Conservation (phyloP, 2,797 vertebrate genomes). For the Pogonophryne albipinna region DNA sequence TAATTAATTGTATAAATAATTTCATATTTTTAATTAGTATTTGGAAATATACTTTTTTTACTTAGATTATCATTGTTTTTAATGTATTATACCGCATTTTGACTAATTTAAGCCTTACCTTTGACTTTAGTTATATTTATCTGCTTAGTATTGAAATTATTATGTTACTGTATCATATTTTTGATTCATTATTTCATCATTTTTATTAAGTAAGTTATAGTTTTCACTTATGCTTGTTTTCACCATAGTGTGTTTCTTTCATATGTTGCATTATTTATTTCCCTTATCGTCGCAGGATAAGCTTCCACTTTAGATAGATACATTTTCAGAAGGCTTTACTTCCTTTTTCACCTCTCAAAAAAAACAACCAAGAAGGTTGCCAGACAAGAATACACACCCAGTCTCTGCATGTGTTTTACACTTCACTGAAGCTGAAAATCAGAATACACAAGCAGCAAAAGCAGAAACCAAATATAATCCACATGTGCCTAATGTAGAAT, state of each 20-base stretch:
- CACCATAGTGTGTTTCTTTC: background rate
- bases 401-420: background rate
- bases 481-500: background rate
- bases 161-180: too few species aligned
- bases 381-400: constrained; percentile 78
- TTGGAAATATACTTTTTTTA: too few species aligned
- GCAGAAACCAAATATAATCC: background rate
- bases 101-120: too few species aligned
- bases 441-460: constrained; percentile 22
- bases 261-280: background rate
- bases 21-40: background rate
- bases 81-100: too few species aligned
- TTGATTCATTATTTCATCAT: too few species aligned
- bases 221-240: background rate
- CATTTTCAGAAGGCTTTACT: background rate
- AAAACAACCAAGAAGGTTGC: constrained; percentile 46
- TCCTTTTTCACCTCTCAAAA: constrained; percentile 9
- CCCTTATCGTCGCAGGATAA: background rate
- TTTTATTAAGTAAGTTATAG: background rate
- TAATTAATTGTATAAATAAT: too few species aligned
- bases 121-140: too few species aligned
- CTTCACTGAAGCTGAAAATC: constrained; percentile 19
- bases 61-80: background rate
- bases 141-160: too few species aligned
- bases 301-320: background rate